Percentiles rank a stretch among this genome's conserved stretches.
Conservation (phyloP, 2,888 invertebrate species). For the Calliphora vomitoria region DNA sequence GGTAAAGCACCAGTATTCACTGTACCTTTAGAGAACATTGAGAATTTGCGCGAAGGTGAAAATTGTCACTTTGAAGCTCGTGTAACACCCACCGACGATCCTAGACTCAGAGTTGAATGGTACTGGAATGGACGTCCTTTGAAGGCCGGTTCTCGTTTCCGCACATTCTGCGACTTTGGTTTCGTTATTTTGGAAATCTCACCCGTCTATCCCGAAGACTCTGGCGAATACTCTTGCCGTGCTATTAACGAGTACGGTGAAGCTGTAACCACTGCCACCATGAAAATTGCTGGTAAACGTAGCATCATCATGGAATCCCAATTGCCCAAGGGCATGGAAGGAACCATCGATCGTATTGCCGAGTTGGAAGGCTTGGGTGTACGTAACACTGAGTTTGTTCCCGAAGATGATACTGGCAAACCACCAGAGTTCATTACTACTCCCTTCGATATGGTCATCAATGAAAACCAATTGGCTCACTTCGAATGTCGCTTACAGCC, state of each 20-base stretch:
- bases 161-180: slow-evolving; percentile 99
- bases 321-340: slow-evolving; percentile 96
- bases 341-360: slow-evolving; percentile 96
- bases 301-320: slow-evolving; percentile 96
- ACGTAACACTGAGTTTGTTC: slow-evolving; percentile 87
- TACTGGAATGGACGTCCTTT: slow-evolving; percentile 96
- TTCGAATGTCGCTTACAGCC: slow-evolving; percentile 96
- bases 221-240: slow-evolving; percentile 95
- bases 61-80: slow-evolving; percentile 96
- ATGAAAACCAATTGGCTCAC: slow-evolving; percentile 95
- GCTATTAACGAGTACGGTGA: slow-evolving; percentile 95
- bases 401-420: slow-evolving; percentile 93
- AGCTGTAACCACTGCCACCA: slow-evolving; percentile 94
- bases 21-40: slow-evolving; percentile 93
- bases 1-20: slow-evolving; percentile 96
- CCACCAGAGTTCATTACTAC: slow-evolving; percentile 96
- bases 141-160: slow-evolving; percentile 95
- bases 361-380: slow-evolving; percentile 94
- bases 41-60: slow-evolving; percentile 94
- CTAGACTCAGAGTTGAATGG: slow-evolving; percentile 96
- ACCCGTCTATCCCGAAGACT: slow-evolving; percentile 98
- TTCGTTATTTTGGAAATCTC: slow-evolving; percentile 98
- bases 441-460: slow-evolving; percentile 92
- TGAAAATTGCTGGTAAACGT: slow-evolving; percentile 96
- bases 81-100: slow-evolving; percentile 95